A percentile compares a stretch with the other conserved stretches of the same genome.
Evolutionary conservation across 2,888 invertebrate genomes (phyloP).

Genomic region (Lampropteryx suffumata): DNA sequence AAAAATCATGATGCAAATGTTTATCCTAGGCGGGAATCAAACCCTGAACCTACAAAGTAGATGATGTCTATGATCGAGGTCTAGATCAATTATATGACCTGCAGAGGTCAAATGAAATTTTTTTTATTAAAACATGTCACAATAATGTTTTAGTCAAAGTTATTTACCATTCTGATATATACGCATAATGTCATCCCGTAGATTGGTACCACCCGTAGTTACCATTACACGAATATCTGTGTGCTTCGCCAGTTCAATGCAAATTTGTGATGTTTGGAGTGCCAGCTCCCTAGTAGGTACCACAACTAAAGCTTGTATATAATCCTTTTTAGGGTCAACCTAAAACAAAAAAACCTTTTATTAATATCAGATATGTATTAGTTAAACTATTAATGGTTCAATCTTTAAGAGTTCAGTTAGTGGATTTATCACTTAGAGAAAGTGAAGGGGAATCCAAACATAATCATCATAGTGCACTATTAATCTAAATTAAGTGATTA

Average conservation of each 20-base stretch:
- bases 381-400: not conserved
- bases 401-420: conserved; percentile 15
- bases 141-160: no score
- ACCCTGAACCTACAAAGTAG: no score
- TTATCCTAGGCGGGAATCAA: no score
- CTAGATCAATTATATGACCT: no score
- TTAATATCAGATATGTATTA: not conserved
- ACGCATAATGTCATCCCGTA: conserved; percentile 99
- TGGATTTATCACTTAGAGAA: conserved; percentile 70
- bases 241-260: conserved; percentile 99
- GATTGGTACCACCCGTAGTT: conserved; percentile 98
- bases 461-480: conserved; percentile 72
- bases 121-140: no score
- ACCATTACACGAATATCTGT: conserved; percentile 99
- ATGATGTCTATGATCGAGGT: no score
- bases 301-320: conserved; percentile 98
- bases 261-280: conserved; percentile 99
- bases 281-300: conserved; percentile 99
- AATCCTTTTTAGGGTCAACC: conserved; percentile 93
- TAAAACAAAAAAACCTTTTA: conserved; percentile 36
- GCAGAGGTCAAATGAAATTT: no score
- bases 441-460: conserved; percentile 81
- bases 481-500: no score
- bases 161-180: conserved; percentile 96
- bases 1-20: no score